Percentiles rank a stretch among this genome's conserved stretches.
These are phyloP conservation scores for Callaeas wilsoni DNA, from an alignment of 2,113 vertebrate species.

Conservation along the genomic window DNA sequence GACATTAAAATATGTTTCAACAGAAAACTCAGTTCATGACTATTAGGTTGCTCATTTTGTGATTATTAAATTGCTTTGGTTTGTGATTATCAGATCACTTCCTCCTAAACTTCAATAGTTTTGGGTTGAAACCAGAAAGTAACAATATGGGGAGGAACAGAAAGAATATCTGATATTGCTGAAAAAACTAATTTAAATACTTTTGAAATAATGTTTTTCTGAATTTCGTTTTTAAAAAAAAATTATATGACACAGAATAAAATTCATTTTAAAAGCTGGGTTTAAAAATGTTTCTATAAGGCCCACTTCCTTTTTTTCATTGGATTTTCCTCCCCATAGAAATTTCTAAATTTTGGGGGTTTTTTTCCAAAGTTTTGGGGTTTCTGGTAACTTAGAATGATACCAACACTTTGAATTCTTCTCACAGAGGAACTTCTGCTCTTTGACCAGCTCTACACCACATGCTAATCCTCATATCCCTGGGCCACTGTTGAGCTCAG, in stretches of 20 bases:
- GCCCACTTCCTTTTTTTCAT: neutral
- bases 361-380: neutral
- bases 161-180: neutral
- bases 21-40: neutral
- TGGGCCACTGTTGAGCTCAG: neutral
- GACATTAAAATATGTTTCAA: neutral
- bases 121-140: neutral
- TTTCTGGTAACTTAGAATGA: neutral
- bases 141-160: neutral
- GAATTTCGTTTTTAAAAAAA: neutral
- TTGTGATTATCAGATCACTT: neutral
- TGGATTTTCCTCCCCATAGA: neutral
- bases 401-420: neutral
- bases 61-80: neutral
- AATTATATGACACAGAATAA: neutral
- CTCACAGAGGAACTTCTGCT: neutral
- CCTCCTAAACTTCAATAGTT: neutral
- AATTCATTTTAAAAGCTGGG: neutral
- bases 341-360: neutral
- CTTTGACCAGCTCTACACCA: neutral
- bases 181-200: neutral
- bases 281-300: neutral
- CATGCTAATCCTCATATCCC: neutral
- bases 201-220: neutral
- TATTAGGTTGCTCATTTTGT: neutral